phyloP scores from a whole-genome alignment of 2,113 vertebrate species.

The Lampris megalopsis region DNA sequence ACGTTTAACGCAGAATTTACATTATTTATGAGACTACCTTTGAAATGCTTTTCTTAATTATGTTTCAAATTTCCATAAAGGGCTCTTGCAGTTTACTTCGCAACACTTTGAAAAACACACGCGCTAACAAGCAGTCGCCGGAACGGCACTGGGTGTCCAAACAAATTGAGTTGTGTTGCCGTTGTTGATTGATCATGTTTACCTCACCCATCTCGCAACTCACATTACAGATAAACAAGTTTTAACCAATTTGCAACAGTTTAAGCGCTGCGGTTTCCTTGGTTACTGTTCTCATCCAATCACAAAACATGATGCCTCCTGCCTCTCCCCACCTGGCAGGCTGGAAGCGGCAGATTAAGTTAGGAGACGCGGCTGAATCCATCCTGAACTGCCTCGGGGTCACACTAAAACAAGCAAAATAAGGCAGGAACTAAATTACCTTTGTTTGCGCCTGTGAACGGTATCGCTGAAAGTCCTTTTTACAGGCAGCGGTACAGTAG shows the following conservation, averaged over 20 bases:
- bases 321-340: slow-evolving; percentile 55
- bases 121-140: slow-evolving; percentile 21
- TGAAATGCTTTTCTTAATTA: slow-evolving; percentile 80
- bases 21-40: slow-evolving; percentile 84
- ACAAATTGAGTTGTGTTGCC: slow-evolving; percentile 63
- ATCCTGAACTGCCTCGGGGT: slow-evolving; percentile 80
- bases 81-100: slow-evolving; percentile 18
- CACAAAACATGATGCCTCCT: slow-evolving; percentile 51
- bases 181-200: slow-evolving; percentile 77
- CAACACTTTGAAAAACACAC: slow-evolving; percentile 46
- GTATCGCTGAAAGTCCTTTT: slow-evolving; percentile 73
- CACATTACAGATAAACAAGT: slow-evolving; percentile 73
- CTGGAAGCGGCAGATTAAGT: slow-evolving; percentile 81
- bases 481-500: slow-evolving; percentile 17
- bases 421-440: slow-evolving; percentile 78
- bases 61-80: slow-evolving; percentile 75
- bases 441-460: slow-evolving; percentile 70
- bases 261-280: slow-evolving; percentile 77
- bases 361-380: slow-evolving; percentile 76
- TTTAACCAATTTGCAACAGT: slow-evolving; percentile 77
- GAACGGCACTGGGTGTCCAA: slow-evolving; percentile 35
- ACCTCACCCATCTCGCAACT: slow-evolving; percentile 67
- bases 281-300: slow-evolving; percentile 79
- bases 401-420: slow-evolving; percentile 77
- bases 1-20: slow-evolving; percentile 78